These are phyloP conservation scores for Boloria euphrosyne DNA, from an alignment of 2,888 invertebrate genomes.

Conservation along the genomic window DNA sequence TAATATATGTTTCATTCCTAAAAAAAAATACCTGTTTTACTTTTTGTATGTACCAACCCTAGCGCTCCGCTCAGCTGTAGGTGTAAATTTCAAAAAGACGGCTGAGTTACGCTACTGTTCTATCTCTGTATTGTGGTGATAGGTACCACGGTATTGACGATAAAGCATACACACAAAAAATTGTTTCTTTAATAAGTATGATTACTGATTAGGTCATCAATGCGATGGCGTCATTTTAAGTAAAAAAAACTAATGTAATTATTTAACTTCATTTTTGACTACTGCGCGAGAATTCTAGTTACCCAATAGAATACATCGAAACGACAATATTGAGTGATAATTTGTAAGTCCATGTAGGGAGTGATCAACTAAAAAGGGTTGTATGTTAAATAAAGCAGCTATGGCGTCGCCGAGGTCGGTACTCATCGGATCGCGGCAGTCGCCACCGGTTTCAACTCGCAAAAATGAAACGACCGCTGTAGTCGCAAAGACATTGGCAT, in stretches of 20 bases:
- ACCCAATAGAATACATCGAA: conserved; percentile 17
- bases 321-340: conserved; percentile 42
- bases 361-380: conserved; percentile 52
- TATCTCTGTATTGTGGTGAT: no score
- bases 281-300: conserved; percentile 5
- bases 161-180: no score
- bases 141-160: no score
- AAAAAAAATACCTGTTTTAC: no score
- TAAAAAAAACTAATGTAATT: neutral
- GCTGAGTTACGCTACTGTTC: no score
- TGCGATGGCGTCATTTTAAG: no score
- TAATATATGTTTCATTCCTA: no score
- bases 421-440: conserved; percentile 46
- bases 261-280: neutral
- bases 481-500: conserved; percentile 47
- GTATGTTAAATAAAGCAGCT: conserved; percentile 47
- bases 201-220: no score
- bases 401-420: conserved; percentile 36
- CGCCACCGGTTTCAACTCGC: conserved; percentile 44
- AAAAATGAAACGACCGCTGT: conserved; percentile 35
- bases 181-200: no score
- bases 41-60: no score
- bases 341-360: conserved; percentile 58
- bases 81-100: no score
- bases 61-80: no score